Conservation (phyloP, 1,140 invertebrate species). For the Megathymus violae region DNA sequence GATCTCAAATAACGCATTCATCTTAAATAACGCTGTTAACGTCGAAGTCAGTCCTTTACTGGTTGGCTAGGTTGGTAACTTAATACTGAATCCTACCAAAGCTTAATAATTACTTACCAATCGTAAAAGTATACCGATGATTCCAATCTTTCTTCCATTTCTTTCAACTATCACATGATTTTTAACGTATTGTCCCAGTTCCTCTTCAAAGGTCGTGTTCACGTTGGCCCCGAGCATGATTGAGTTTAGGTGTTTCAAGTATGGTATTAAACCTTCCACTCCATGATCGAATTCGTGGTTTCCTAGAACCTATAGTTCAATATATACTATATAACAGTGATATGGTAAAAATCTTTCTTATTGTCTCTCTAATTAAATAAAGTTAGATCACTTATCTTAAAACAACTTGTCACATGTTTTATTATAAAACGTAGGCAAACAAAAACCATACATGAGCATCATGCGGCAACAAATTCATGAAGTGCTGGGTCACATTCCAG, state of each 20-base stretch:
- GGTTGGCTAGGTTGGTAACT: too few relatives aligned
- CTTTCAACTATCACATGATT: conserved; percentile 86
- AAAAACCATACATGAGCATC: conserved; percentile 89
- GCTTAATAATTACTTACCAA: conserved; percentile 43
- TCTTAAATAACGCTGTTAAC: too few relatives aligned
- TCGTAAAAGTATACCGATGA: conserved; percentile 91
- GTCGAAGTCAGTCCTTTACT: too few relatives aligned
- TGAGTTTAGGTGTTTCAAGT: conserved; percentile 86
- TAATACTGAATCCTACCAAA: too few relatives aligned
- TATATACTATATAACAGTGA: too few relatives aligned
- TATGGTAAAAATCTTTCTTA: too few relatives aligned
- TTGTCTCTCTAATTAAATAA: too few relatives aligned
- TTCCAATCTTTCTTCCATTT: conserved; percentile 88
- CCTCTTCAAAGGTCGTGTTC: conserved; percentile 88
- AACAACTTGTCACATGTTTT: conserved; percentile 1
- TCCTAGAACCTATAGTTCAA: conserved; percentile 92
- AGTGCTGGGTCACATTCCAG: conserved; percentile 89
- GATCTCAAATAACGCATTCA: too few relatives aligned
- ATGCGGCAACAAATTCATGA: conserved; percentile 90
- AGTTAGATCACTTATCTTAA: too few relatives aligned
- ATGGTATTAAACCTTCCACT: conserved; percentile 89
- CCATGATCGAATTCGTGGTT: conserved; percentile 96
- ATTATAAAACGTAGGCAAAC: background rate
- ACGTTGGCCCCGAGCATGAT: conserved; percentile 91
- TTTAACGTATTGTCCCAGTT: conserved; percentile 85